Conservation (phyloP, 2,888 invertebrate species). For the Orchestes rusci region DNA sequence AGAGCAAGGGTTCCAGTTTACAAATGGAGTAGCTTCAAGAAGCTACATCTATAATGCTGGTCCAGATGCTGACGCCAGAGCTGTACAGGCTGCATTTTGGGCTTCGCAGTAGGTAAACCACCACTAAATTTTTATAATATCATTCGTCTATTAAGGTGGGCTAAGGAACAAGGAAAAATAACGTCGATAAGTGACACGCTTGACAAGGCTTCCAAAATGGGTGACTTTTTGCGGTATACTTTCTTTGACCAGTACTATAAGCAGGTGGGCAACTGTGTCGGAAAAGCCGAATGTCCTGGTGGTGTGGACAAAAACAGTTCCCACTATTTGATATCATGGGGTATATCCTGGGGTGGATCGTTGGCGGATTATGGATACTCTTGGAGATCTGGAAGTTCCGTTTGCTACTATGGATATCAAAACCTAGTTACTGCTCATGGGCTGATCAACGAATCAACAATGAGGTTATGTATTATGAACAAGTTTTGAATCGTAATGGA, state of each 20-base stretch:
- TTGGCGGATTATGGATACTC: constrained; percentile 23
- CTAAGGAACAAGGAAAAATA: constrained; percentile 18
- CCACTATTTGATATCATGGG: constrained; percentile 30
- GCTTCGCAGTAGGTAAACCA: constrained; percentile 24
- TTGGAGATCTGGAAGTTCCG: constrained; percentile 28
- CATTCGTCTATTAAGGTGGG: constrained; percentile 19
- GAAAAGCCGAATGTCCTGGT: constrained; percentile 22
- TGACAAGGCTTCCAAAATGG: constrained; percentile 27
- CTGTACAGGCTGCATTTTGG: constrained; percentile 29
- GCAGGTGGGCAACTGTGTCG: constrained; percentile 27
- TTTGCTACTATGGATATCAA: constrained; percentile 30
- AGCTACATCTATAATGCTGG: constrained; percentile 24
- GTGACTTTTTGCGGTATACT: constrained; percentile 29
- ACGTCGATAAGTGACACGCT: constrained; percentile 20
- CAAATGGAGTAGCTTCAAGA: constrained; percentile 3
- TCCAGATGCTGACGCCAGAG: constrained; percentile 30
- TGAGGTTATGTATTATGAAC: constrained; percentile 8
- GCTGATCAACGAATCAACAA: constrained; percentile 22
- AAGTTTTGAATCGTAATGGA: neutral
- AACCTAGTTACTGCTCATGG: constrained; percentile 28
- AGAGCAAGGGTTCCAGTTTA: constrained; percentile 24
- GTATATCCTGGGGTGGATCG: constrained; percentile 29
- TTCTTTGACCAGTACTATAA: constrained; percentile 30
- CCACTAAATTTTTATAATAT: neutral
- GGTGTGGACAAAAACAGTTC: constrained; percentile 27